These are phyloP conservation scores for Megalopta genalis DNA, from an alignment of 1,140 invertebrate species.

Conservation along the genomic window DNA sequence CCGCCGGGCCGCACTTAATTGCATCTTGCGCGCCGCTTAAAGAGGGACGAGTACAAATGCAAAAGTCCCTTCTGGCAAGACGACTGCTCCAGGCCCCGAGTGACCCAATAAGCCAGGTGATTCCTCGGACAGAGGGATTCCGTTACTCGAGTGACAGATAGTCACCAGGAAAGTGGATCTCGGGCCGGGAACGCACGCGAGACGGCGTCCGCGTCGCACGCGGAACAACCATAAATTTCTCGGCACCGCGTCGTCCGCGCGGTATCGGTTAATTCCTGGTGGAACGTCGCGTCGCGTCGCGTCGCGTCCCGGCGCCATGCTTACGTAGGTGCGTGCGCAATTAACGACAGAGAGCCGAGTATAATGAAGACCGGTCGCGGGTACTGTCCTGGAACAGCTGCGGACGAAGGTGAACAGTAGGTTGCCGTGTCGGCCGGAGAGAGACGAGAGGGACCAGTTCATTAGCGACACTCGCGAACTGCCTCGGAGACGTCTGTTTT, in stretches of 20 bases:
- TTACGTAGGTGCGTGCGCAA: slow-evolving; percentile 73
- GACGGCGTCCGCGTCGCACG: background rate
- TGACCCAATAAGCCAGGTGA: too few relatives aligned
- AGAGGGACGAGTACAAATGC: too few relatives aligned
- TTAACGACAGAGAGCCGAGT: slow-evolving; percentile 71
- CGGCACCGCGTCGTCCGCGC: slow-evolving; percentile 42
- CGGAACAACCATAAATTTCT: slow-evolving; percentile 52
- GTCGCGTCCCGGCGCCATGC: slow-evolving; percentile 40
- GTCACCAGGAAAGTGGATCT: background rate
- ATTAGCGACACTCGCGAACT: slow-evolving; percentile 74
- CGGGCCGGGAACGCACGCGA: too few relatives aligned
- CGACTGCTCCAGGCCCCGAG: too few relatives aligned
- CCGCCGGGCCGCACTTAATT: too few relatives aligned
- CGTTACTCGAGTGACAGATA: too few relatives aligned
- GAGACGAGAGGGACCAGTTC: slow-evolving; percentile 73
- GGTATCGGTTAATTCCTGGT: slow-evolving; percentile 62
- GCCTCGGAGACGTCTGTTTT: slow-evolving; percentile 73
- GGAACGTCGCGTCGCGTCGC: slow-evolving; percentile 42
- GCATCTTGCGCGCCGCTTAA: too few relatives aligned
- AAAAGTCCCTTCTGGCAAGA: too few relatives aligned
- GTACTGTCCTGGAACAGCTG: slow-evolving; percentile 52
- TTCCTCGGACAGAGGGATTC: too few relatives aligned
- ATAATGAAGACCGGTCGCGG: slow-evolving; percentile 72
- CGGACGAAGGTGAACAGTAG: slow-evolving; percentile 37
- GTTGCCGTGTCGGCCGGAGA: slow-evolving; percentile 42